Evolutionary conservation across 2,888 invertebrate genomes (phyloP).

Genomic region (Oligia fasciuncula): DNA sequence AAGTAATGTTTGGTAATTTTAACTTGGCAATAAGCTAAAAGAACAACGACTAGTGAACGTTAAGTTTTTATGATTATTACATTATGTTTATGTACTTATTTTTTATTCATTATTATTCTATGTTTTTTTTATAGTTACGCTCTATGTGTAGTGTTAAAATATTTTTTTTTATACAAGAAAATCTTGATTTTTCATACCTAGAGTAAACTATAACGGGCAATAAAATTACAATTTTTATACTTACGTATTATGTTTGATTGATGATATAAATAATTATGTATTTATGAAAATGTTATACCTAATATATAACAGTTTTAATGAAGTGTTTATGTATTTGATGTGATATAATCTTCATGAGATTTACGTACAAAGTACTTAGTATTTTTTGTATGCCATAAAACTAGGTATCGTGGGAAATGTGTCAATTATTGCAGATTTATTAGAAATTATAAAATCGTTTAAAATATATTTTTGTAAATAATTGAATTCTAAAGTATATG

Average conservation of each 20-base stretch:
- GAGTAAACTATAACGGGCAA: conserved; percentile 29
- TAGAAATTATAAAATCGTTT: conserved; percentile 14
- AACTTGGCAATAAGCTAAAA: conserved; percentile 26
- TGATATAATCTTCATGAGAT: conserved; percentile 72
- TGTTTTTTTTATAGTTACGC: conserved; percentile 35
- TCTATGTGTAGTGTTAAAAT: conserved; percentile 7
- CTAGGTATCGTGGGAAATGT: conserved; percentile 60
- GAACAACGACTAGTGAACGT: conserved; percentile 47
- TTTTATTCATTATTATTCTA: conserved; percentile 32
- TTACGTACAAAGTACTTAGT: conserved; percentile 85
- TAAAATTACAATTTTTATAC: conserved; percentile 19
- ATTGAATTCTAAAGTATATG: conserved; percentile 15
- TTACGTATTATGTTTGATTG: conserved; percentile 2
- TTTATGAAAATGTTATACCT: conserved; percentile 38
- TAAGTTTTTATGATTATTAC: conserved; percentile 30
- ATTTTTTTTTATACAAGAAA: not conserved
- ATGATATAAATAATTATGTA: conserved; percentile 34
- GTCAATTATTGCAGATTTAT: conserved; percentile 56
- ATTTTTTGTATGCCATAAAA: conserved; percentile 77
- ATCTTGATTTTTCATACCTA: conserved; percentile 1
- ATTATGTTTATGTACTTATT: conserved; percentile 54
- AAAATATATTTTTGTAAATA: conserved; percentile 49
- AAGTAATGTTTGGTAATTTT: conserved; percentile 20
- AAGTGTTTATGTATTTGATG: conserved; percentile 66
- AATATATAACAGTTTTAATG: conserved; percentile 34